Evolutionary conservation across 2,888 invertebrate genomes (phyloP).

Genomic region (Nomada hirtipes): DNA sequence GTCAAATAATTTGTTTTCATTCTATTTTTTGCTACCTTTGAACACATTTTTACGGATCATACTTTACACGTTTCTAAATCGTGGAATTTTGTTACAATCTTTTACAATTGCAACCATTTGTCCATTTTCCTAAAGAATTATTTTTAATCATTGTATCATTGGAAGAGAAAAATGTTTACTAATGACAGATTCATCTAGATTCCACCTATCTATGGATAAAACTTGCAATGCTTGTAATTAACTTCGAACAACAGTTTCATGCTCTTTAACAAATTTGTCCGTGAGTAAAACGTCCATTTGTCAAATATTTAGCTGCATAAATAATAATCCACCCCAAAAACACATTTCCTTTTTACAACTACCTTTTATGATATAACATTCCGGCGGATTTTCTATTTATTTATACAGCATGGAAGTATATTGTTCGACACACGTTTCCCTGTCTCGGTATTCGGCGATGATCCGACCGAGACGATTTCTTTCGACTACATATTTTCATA

Average conservation of each 20-base stretch:
- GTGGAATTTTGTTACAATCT: too few relatives aligned
- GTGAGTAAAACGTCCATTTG: not conserved
- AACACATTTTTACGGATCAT: not conserved
- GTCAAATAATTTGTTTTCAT: not conserved
- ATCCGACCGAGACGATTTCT: not conserved
- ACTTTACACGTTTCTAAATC: too few relatives aligned
- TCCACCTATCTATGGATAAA: too few relatives aligned
- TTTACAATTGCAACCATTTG: too few relatives aligned
- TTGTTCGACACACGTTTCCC: conserved; percentile 12
- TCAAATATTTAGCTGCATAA: not conserved
- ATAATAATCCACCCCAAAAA: not conserved
- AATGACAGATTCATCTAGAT: too few relatives aligned
- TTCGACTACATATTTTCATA: conserved; percentile 46
- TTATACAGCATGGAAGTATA: conserved; percentile 1
- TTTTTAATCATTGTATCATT: too few relatives aligned
- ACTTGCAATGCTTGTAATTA: too few relatives aligned
- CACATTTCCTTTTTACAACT: not conserved
- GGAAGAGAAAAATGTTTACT: too few relatives aligned
- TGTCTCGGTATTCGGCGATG: conserved; percentile 18
- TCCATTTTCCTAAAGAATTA: too few relatives aligned
- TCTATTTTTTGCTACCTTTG: not conserved
- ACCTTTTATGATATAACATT: not conserved
- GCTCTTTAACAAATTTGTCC: too few relatives aligned
- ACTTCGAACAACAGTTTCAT: too few relatives aligned
- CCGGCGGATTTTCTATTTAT: not conserved